These are phyloP conservation scores for Zoanthus gigantus DNA, from an alignment of 92 coral and sea anemone genomes.

Conservation along the genomic window DNA sequence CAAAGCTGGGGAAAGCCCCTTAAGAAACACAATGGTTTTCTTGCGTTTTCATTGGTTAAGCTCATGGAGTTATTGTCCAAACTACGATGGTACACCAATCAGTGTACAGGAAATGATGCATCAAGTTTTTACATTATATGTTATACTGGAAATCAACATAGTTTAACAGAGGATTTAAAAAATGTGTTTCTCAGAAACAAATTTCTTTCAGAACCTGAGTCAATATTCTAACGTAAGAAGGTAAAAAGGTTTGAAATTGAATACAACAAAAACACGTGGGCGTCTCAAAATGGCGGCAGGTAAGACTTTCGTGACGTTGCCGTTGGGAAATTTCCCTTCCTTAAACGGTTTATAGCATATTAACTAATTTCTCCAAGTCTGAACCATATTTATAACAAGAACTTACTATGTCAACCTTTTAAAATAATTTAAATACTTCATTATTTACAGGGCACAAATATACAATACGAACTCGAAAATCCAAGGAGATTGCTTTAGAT, in stretches of 20 bases:
- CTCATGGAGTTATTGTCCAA: neutral
- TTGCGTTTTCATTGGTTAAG: neutral
- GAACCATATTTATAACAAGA: neutral
- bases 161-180: neutral
- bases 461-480: conserved; percentile 19
- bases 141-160: neutral
- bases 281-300: neutral
- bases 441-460: conserved; percentile 26
- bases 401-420: neutral
- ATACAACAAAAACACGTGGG: neutral
- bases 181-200: neutral
- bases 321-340: conserved; percentile 24
- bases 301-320: neutral
- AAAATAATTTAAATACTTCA: neutral
- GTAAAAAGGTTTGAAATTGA: neutral
- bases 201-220: neutral
- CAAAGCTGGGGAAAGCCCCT: neutral
- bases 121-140: neutral
- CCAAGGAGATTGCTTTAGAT: conserved; percentile 31
- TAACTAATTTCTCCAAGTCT: neutral
- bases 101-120: neutral
- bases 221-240: neutral
- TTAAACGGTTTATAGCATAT: neutral
- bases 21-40: neutral
- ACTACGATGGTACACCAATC: neutral